Evolutionary conservation across 2,888 invertebrate genomes (phyloP), one percentile per base, ranked within the genome.

Genomic region (Pardosa pseudoannulata): DNA sequence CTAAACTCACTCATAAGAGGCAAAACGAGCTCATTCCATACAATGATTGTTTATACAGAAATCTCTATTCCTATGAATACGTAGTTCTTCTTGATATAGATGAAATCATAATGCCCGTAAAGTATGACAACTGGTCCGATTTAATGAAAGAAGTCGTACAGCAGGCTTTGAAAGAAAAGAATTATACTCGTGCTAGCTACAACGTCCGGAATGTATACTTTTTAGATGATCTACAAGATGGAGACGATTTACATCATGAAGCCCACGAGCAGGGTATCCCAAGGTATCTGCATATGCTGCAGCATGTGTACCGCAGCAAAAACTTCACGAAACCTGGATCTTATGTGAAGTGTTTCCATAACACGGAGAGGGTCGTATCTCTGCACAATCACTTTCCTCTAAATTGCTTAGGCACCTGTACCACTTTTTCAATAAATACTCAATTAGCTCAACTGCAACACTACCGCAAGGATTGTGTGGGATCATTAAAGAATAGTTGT

Each of bases 281-380:
- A 0, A 78, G 93, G 90, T 96, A 97, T 91, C 94, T 97, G 95
- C 97, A 97, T 92, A 97, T 97, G 97, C 91, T 97, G 91, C 96
- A 96, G 92, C 97, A 97, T 92, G 96, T 97, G 65, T 96, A 96
- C 91, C 94, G 97, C 79, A 95, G 96, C 89, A 95, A 95, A 91
- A 97, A 97, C 92, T 97, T 96, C 92, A 97, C 97, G 7, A 96
- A 96, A 92, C 97, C 97, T 6, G 96, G 97, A 90, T 96, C 96
- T 92, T 97, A 97, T 92, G 95, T 97, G 89, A 97, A 97, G 92
- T 97, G 97, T 92, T 97, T 97, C 93, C 97, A 97, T 92, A 96
- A 97, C 92, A 96, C 97, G 39, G 96, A 96, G 90, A 94, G 96
- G 90, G 97, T 97, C 74, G 93, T 97, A 71, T 95, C 96, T 41